Evolutionary conservation across 2,888 invertebrate genomes (phyloP), one percentile per base, ranked within the genome.

Genomic region (Maniola hyperantus): DNA sequence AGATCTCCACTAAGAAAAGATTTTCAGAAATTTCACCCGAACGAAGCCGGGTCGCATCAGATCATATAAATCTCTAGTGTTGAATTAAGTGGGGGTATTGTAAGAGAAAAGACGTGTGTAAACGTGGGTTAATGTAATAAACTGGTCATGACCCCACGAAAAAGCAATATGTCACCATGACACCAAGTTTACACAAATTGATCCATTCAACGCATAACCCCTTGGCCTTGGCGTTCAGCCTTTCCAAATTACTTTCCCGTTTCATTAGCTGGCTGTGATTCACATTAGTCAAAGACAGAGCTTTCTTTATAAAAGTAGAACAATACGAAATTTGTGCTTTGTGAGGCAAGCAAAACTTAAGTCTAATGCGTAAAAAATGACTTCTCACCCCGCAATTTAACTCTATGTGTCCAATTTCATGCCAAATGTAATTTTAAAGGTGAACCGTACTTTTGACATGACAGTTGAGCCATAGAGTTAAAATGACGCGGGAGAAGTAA

Each of bases 171-270:
- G 65, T 70, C 67, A 69, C 69, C 62, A 65, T 65, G 68, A 62
- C 67, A 63, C 48, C 65, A 33, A 64, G 61, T 65, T 65, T 64
- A 46, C 55, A 64, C 67, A 72, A 72, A 73, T 71, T 70, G 69
- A 73, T 72, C 68, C 65, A 64, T 68, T n/a, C 62, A 68, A 68
- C 69, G 65, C 60, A 68, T 71, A 66, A 69, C 57, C 15, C 57
- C 26, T 26, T 26, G 26, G 26, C 26, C 34, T 34, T 65, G 53
- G 48, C 67, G 54, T 59, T 42, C 18, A 15, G 34, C 54, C 34
- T 36, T 39, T 11, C 11, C 39, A 39, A 57, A 57, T 57, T 57
- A 57, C 39, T 57, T 55, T 57, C 42, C 2, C 26, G 13, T 39
- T 42, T 57, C 18, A 20, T 57, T 26, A 0, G 57, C 57, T 57